Conservation (phyloP, 2,113 vertebrate genomes). For the Helogale parvula region DNA sequence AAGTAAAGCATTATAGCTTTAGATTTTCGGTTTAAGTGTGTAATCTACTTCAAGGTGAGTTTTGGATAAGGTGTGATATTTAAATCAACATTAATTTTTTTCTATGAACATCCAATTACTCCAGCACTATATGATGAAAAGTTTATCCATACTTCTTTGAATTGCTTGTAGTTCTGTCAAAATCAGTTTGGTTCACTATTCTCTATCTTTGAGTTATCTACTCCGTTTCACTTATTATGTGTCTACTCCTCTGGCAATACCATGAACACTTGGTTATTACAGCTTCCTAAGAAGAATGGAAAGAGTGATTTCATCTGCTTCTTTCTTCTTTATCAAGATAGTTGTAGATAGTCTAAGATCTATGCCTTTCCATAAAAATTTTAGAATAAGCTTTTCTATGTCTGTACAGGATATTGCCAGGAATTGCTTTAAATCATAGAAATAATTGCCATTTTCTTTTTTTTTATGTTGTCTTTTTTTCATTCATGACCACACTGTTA, state of each 20-base stretch:
- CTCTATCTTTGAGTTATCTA: background rate
- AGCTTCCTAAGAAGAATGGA: background rate
- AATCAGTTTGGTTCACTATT: background rate
- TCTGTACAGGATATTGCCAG: background rate
- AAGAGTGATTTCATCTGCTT: background rate
- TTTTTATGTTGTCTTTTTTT: background rate
- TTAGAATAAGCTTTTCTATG: background rate
- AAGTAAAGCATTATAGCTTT: background rate
- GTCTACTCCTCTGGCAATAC: background rate
- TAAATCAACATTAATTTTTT: background rate
- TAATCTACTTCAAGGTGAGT: background rate
- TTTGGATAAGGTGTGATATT: background rate
- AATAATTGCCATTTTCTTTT: background rate
- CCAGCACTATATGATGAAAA: background rate
- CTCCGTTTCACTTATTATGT: background rate
- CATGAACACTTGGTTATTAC: background rate
- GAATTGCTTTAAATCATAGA: background rate
- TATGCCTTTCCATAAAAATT: background rate
- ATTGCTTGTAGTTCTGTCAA: background rate
- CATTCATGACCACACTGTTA: background rate
- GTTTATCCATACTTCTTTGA: background rate
- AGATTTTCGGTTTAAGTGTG: background rate
- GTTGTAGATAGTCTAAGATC: background rate
- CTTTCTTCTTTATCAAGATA: background rate
- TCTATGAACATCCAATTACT: background rate